Evolutionary conservation across 1,140 invertebrate species (phyloP), one percentile per base, ranked within the genome.

Genomic region (Trichonephila inaurata): DNA sequence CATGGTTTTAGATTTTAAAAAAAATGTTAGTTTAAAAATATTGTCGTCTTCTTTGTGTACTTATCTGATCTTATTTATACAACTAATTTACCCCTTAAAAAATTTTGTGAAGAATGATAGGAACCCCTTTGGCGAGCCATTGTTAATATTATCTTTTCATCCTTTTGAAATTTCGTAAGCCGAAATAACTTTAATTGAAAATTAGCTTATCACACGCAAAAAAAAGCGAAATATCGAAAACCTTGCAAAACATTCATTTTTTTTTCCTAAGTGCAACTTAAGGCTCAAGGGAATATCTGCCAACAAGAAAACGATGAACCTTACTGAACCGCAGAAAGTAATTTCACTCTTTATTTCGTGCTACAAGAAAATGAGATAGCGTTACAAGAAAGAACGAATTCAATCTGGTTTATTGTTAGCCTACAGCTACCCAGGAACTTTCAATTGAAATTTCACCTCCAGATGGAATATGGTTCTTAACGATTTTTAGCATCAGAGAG

Each of bases 371-470:
- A 85, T 85, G 83, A 85, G 51, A 24, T 60, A 85, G 24, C 51
- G 51, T 85, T 51, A n/a, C 3, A 1, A 85, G 44, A 85, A 85
- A 85, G 66, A 44, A 89, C 33, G 88, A 60, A 89, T 72, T 60
- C 64, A 89, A 89, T 89, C 69, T 77, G 40, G 40, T 44, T 89
- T 89, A 89, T 89, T 89, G 88, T 89, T 72, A 89, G 66, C 88
- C 88, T 58, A 77, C 88, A 89, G 88, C 64, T 28, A 72, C 62
- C 33, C 33, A 77, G 72, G 88, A 64, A 69, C 21, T 72, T 89
- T 89, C 88, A 89, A 89, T 89, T 89, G 88, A 89, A 89, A 89
- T 89, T 89, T 89, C 88, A 72, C 64, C 64, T 69, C 66, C 62
- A 81, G 51, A 91, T 77, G 66, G 62, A 88, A 88, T 88, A 81